Evolutionary conservation across 2,888 invertebrate genomes (phyloP).

Genomic region (Leptopilina drosophilae): DNA sequence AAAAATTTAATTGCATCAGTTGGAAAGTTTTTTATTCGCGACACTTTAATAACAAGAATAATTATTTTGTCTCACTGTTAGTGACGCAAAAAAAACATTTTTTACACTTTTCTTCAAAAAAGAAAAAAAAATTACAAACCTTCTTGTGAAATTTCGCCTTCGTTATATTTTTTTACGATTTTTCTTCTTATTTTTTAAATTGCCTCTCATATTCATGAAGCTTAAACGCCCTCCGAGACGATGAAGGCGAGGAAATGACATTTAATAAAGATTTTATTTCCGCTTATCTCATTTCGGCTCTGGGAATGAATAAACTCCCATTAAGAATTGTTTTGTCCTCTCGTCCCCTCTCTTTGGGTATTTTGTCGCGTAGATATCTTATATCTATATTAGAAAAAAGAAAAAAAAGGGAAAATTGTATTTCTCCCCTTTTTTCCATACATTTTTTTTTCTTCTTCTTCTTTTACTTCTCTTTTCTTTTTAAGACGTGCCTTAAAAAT

Average conservation of each 20-base stretch:
- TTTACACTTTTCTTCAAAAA: neutral
- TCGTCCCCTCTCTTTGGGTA: neutral
- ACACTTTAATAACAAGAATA: neutral
- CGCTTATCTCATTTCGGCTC: neutral
- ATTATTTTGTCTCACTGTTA: neutral
- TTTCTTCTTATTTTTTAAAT: neutral
- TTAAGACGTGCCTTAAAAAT: no score
- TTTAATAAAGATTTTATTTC: constrained; percentile 9
- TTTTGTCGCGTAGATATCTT: neutral
- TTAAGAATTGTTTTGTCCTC: constrained; percentile 4
- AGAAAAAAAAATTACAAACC: neutral
- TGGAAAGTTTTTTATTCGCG: neutral
- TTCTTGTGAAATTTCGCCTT: neutral
- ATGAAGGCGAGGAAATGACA: neutral
- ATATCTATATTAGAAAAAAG: no score
- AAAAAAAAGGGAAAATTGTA: no score
- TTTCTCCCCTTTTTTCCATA: no score
- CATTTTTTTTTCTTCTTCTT: no score
- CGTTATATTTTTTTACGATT: neutral
- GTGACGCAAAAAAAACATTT: neutral
- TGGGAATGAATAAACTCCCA: neutral
- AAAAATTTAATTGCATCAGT: neutral
- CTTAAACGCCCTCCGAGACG: constrained; percentile 1
- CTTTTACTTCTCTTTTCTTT: no score
- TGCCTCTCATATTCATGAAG: constrained; percentile 24